These are phyloP conservation scores for Himalopsyche japonica DNA, from an alignment of 2,888 invertebrate species.

Conservation along the genomic window DNA sequence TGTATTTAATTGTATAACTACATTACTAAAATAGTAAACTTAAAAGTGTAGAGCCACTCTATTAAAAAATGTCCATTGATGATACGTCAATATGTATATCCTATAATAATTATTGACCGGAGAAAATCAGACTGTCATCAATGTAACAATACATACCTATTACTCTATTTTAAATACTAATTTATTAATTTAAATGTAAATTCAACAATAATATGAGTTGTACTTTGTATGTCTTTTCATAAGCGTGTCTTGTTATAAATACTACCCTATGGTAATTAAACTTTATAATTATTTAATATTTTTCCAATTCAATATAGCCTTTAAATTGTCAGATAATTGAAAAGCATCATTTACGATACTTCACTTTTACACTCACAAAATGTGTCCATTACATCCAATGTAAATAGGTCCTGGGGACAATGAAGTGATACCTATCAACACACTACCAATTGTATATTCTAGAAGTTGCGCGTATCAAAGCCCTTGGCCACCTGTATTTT, in stretches of 20 bases:
- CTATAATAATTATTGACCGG: background rate
- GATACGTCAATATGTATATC: no score
- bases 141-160: background rate
- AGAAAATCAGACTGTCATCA: background rate
- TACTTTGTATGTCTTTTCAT: constrained; percentile 27
- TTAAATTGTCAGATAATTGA: background rate
- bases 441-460: background rate
- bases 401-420: background rate
- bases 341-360: background rate
- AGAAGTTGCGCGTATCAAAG: constrained; percentile 3
- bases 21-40: no score
- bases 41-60: no score
- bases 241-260: background rate
- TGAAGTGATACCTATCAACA: background rate
- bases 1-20: no score
- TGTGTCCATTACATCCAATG: background rate
- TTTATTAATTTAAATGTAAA: background rate
- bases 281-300: background rate
- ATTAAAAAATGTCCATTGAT: no score
- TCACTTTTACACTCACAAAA: background rate
- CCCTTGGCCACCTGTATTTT: background rate
- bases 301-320: background rate
- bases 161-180: background rate
- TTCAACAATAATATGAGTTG: constrained; percentile 11
- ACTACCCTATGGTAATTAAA: background rate